These are phyloP conservation scores for Neuroscelio doddi DNA, from an alignment of 2,888 invertebrate genomes.

Conservation along the genomic window DNA sequence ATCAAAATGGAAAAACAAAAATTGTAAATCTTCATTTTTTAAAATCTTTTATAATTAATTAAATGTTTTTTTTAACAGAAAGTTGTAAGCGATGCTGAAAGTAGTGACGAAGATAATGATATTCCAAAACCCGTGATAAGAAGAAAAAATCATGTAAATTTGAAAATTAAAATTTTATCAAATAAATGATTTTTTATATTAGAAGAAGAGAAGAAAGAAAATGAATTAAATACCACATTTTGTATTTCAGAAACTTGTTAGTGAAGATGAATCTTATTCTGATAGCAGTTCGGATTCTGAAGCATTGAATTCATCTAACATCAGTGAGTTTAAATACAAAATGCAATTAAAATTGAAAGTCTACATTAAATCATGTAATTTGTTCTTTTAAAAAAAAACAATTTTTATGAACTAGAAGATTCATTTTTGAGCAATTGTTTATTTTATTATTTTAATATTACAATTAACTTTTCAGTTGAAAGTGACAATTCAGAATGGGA, in stretches of 20 bases:
- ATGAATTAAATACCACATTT: too few species aligned
- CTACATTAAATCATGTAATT: background rate
- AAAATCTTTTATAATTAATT: conserved; percentile 2
- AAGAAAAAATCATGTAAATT: conserved; percentile 59
- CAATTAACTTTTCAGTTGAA: conserved; percentile 21
- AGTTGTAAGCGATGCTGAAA: conserved; percentile 74
- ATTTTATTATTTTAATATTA: too few species aligned
- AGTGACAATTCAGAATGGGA: conserved; percentile 60
- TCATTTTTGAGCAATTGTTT: too few species aligned
- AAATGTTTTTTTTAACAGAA: conserved; percentile 68
- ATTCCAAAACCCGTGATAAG: conserved; percentile 53
- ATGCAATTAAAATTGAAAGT: too few species aligned
- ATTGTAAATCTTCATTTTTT: background rate
- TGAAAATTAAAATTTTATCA: conserved; percentile 2
- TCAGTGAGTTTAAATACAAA: conserved; percentile 45
- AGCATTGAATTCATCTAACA: conserved; percentile 36
- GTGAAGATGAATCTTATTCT: conserved; percentile 55
- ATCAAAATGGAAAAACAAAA: too few species aligned
- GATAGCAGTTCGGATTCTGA: conserved; percentile 49
- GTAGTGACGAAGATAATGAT: conserved; percentile 62
- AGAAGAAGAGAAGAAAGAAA: too few species aligned
- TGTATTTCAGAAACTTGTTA: conserved; percentile 56
- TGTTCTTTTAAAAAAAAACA: too few species aligned
- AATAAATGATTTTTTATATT: too few species aligned
- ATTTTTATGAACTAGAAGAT: too few species aligned